Percentiles rank a stretch among this genome's conserved stretches.
These are phyloP conservation scores for Diplodus puntazzo DNA, from an alignment of 2,797 vertebrate genomes.

Conservation along the genomic window DNA sequence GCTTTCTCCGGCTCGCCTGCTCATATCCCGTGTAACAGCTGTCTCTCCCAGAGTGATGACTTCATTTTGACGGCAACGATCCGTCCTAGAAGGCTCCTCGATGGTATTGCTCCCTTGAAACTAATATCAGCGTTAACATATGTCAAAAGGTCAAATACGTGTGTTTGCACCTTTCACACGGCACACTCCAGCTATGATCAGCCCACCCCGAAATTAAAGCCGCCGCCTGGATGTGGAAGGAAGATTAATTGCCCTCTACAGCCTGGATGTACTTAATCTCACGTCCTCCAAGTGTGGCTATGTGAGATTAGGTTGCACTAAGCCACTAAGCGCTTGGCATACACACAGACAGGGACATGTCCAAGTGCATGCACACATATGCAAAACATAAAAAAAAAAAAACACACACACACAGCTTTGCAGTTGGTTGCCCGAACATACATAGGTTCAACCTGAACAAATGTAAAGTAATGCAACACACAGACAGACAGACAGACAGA, in stretches of 20 bases:
- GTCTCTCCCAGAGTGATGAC: constrained; percentile 74
- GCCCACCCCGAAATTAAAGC: constrained; percentile 61
- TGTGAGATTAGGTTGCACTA: constrained; percentile 63
- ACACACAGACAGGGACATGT: constrained; percentile 31
- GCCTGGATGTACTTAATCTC: constrained; percentile 64
- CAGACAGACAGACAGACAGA: neutral
- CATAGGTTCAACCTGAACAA: constrained; percentile 17
- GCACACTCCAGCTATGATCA: constrained; percentile 52
- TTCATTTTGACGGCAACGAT: constrained; percentile 66
- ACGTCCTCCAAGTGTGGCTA: constrained; percentile 59
- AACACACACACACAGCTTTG: constrained; percentile 11
- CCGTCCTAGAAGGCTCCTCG: constrained; percentile 47
- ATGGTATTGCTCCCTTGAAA: constrained; percentile 55
- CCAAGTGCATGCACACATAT: constrained; percentile 28
- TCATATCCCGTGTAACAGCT: constrained; percentile 68
- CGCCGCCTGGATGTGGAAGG: constrained; percentile 53
- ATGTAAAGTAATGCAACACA: constrained; percentile 22
- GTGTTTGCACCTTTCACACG: constrained; percentile 67
- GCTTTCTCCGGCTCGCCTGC: constrained; percentile 58
- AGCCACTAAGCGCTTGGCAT: constrained; percentile 54
- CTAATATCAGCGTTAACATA: constrained; percentile 68
- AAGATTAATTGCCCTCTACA: constrained; percentile 77
- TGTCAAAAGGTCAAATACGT: constrained; percentile 71
- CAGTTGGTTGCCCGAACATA: constrained; percentile 19
- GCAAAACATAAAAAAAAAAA: constrained; percentile 43